Percentiles rank a stretch among this genome's conserved stretches.
These are phyloP conservation scores for Agriopis leucophaearia DNA, from an alignment of 2,888 invertebrate species.

Conservation along the genomic window DNA sequence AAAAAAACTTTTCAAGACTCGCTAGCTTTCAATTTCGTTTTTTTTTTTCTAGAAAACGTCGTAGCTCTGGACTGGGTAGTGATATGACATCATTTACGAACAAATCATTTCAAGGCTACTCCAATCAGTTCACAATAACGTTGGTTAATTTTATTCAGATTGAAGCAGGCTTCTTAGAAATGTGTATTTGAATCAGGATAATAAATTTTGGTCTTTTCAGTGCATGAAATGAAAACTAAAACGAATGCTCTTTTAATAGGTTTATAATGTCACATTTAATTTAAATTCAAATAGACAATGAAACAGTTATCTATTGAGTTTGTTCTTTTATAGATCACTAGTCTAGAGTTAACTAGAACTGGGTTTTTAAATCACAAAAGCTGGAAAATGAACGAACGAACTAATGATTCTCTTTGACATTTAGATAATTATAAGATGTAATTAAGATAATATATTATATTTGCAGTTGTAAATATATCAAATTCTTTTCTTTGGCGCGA, in stretches of 20 bases:
- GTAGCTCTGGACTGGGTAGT: neutral
- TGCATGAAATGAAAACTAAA: neutral
- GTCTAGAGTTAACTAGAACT: neutral
- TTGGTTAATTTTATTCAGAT: neutral
- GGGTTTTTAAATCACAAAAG: neutral
- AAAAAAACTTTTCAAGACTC: conserved; percentile 22
- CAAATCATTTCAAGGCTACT: conserved; percentile 1
- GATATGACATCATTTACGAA: neutral
- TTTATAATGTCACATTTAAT: conserved; percentile 4
- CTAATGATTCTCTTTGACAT: too few species aligned
- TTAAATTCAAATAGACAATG: neutral
- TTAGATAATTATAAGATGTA: too few species aligned
- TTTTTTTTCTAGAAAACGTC: conserved; percentile 4
- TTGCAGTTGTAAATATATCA: too few species aligned
- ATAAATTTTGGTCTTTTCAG: neutral
- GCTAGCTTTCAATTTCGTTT: conserved; percentile 22
- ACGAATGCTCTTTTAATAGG: neutral
- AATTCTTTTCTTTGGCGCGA: too few species aligned
- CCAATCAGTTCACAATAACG: neutral
- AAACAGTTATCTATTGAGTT: neutral
- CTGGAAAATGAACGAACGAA: too few species aligned
- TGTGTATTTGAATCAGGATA: neutral
- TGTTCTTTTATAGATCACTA: neutral
- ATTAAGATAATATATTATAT: too few species aligned
- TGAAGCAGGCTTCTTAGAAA: neutral